Evolutionary conservation across 1,140 invertebrate species (phyloP).

Genomic region (Mercenaria mercenaria): DNA sequence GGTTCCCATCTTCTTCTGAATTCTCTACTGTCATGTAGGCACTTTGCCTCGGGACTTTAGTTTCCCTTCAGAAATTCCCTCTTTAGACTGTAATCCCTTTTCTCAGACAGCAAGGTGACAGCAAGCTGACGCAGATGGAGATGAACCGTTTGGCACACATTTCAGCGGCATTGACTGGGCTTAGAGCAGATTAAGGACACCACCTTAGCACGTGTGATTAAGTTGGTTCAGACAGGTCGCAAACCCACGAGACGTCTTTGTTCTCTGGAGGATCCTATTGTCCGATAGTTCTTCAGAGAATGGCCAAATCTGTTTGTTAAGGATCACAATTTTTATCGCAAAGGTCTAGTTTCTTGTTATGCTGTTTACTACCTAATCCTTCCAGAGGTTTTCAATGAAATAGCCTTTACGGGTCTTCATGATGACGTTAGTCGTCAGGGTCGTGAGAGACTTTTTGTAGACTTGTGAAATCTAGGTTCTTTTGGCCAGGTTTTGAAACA

Average conservation of each 20-base stretch:
- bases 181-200: not conserved
- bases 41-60: no score
- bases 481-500: constrained; percentile 46
- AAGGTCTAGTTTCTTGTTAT: not conserved
- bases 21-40: not conserved
- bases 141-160: no score
- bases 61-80: not conserved
- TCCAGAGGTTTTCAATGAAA: not conserved
- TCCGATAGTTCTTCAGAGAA: no score
- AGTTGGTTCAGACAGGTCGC: no score
- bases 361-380: not conserved
- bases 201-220: no score
- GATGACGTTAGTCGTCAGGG: constrained; percentile 54
- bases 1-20: not conserved
- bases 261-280: no score
- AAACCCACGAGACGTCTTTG: no score
- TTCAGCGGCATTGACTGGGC: not conserved
- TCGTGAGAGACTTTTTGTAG: not conserved
- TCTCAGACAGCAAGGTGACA: not conserved
- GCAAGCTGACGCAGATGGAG: not conserved
- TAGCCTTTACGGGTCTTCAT: constrained; percentile 49
- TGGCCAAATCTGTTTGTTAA: no score
- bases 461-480: not conserved
- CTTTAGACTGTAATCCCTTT: not conserved
- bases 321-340: constrained; percentile 54